Evolutionary conservation across 2,888 invertebrate genomes (phyloP).

Genomic region (Agrotis puta): DNA sequence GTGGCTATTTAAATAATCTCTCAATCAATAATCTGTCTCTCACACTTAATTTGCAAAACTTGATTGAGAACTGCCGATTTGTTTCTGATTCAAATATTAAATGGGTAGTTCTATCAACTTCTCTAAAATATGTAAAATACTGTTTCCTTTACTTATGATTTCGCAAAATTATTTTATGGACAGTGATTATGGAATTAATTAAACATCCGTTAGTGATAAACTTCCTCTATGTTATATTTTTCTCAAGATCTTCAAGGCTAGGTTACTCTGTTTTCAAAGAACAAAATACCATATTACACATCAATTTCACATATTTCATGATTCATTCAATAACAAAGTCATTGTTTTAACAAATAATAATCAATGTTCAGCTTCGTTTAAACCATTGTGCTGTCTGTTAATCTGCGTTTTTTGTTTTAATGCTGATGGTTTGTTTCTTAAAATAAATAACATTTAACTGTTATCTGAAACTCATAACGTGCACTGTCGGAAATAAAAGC

Average conservation of each 20-base stretch:
- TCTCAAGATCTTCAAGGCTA: slow-evolving; percentile 31
- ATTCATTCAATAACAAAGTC: slow-evolving; percentile 55
- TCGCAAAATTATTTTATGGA: slow-evolving; percentile 25
- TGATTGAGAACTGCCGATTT: slow-evolving; percentile 84
- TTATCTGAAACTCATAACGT: slow-evolving; percentile 36
- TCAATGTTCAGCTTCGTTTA: slow-evolving; percentile 46
- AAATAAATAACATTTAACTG: slow-evolving; percentile 47
- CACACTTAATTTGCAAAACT: slow-evolving; percentile 55
- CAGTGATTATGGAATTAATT: slow-evolving; percentile 26
- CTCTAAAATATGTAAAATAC: slow-evolving; percentile 69
- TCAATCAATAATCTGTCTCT: too few species aligned
- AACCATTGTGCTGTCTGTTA: slow-evolving; percentile 42
- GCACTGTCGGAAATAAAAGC: slow-evolving; percentile 45
- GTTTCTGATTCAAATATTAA: slow-evolving; percentile 72
- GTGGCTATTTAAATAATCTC: slow-evolving; percentile 55
- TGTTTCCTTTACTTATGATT: slow-evolving; percentile 54
- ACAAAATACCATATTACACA: slow-evolving; percentile 56
- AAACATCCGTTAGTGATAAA: slow-evolving; percentile 10
- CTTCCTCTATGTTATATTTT: slow-evolving; percentile 7
- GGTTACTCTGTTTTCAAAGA: slow-evolving; percentile 40
- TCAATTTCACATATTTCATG: slow-evolving; percentile 57
- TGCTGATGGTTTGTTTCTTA: slow-evolving; percentile 28
- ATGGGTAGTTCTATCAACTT: slow-evolving; percentile 81
- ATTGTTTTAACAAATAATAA: slow-evolving; percentile 37
- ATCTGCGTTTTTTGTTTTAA: slow-evolving; percentile 37